Base-by-base conservation (phyloP, 2,113 vertebrate genomes). In the Girardinichthys multiradiatus region DNA sequence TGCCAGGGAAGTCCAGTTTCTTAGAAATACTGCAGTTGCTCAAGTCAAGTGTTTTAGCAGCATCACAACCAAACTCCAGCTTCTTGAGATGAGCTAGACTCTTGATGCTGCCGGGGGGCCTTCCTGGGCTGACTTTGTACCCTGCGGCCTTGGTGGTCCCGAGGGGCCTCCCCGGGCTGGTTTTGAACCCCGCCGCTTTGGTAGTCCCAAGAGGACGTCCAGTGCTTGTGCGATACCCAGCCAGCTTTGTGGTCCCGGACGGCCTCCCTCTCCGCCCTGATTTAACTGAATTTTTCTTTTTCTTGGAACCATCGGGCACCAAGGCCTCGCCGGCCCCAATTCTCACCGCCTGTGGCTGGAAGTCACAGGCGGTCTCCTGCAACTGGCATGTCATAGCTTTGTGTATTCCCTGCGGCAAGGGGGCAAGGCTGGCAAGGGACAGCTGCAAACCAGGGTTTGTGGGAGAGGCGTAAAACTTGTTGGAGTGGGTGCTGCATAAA, bases 91-190 rank as follows among this genome's bases (percentile, higher is more conserved):
- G 96, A 80, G 97, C 95, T 27, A 97, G 95, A 86, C 96, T 97
- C 95, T 98, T 99, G 94, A 99, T 98, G 95, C 97, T 99, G 92
- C 97, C 98, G 74, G 97, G 98, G 72, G 98, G 98, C 87, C 98
- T 95, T 68, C 97, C 98, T 61, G 97, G 97, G 94, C 98, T 99
- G 90, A 99, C 97, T 95, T 98, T 98, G 87, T 99, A 99, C 82
- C 98, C 98, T 0, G 97, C 98, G 67, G 98, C 98, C 95, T 97
- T 99, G 91, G 97, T 99, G 77, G 97, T 99, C 76, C 98, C 98
- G 72, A 99, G 90, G 74, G 98, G 97, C 93, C 97, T 96, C 79
- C 97, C 98, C 21, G 97, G 98, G 93, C 97, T 99, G 89, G 97
- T 99, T 92, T 99, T 99, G 95, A 99, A 99, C 81, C 98, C 97